Evolutionary conservation across 2,797 vertebrate genomes (phyloP), one percentile per base, ranked within the genome.

Genomic region (Mastacembelus armatus): DNA sequence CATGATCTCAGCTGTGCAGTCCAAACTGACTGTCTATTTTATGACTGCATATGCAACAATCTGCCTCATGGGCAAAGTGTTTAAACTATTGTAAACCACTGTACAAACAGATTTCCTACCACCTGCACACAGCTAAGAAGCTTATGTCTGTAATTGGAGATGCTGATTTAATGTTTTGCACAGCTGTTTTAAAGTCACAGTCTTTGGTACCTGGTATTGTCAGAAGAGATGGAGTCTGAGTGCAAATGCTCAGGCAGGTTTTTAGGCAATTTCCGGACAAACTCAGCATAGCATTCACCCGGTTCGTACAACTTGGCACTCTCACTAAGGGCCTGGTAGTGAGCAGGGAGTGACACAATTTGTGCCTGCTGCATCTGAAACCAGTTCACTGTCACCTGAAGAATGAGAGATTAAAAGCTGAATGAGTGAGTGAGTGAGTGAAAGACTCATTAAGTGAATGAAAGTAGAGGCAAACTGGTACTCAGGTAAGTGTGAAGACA

Each of bases 341-440:
- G 96, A 26, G 95, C 89, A 6, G 97, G 97, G 16, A 97, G 91
- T 5, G 95, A 94, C 19, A 94, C 92, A 15, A 91, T 94, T 85
- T 97, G 97, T 0, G 92, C 85, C 6, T 98, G 97, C 84, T 98
- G 97, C 93, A 98, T 94, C 88, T 99, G 97, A 90, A 98, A 98
- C 91, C 98, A 94, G 91, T 99, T 99, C 72, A 99, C 97, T 0
- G 97, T 97, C 87, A 96, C 96, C 98, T 99, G 54, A 26, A 42
- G 54, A 47, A 39, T 0, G 30, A 60, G 0, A 55, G 8, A 29
- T 39, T 2, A 36, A 19, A 39, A 55, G 19, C 2, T 26, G 4
- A 48, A 19, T 29, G 5, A 49, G n/a, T 24, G n/a, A 51, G 4
- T 36, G 30, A 68, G 24, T 26, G 26, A 33, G 3, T 48, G 22